phyloP scores from a whole-genome alignment of 2,797 vertebrate genomes.

The Alectoris magna region DNA sequence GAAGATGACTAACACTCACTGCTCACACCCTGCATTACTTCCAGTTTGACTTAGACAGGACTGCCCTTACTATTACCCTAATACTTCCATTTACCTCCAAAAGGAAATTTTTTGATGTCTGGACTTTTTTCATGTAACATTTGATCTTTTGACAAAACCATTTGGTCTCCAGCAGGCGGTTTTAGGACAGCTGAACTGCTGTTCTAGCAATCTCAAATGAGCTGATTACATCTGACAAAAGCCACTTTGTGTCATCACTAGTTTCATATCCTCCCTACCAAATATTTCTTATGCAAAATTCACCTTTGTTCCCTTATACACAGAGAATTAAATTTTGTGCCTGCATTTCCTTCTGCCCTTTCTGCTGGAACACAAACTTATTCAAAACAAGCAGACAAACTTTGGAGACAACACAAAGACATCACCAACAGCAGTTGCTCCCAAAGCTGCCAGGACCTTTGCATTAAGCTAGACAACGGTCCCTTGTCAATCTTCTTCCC shows the following conservation, averaged over 20 bases:
- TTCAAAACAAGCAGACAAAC: neutral
- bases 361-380: neutral
- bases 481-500: neutral
- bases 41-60: neutral
- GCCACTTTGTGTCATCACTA: conserved; percentile 29
- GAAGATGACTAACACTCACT: conserved; percentile 15
- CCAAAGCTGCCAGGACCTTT: neutral
- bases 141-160: neutral
- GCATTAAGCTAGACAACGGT: neutral
- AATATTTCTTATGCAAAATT: neutral
- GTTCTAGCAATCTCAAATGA: neutral
- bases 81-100: neutral
- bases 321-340: neutral
- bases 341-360: neutral
- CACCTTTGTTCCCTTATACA: neutral
- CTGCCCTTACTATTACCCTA: neutral
- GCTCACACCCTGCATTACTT: conserved; percentile 12
- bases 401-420: neutral
- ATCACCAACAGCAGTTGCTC: neutral
- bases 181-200: conserved; percentile 13
- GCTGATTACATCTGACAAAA: conserved; percentile 34
- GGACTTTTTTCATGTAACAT: neutral
- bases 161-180: neutral
- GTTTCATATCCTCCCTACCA: conserved; percentile 6
- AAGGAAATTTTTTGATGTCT: neutral